A percentile compares a stretch with the other conserved stretches of the same genome.
These are phyloP conservation scores for Momotus momota DNA, from an alignment of 2,797 vertebrate species.

Conservation along the genomic window DNA sequence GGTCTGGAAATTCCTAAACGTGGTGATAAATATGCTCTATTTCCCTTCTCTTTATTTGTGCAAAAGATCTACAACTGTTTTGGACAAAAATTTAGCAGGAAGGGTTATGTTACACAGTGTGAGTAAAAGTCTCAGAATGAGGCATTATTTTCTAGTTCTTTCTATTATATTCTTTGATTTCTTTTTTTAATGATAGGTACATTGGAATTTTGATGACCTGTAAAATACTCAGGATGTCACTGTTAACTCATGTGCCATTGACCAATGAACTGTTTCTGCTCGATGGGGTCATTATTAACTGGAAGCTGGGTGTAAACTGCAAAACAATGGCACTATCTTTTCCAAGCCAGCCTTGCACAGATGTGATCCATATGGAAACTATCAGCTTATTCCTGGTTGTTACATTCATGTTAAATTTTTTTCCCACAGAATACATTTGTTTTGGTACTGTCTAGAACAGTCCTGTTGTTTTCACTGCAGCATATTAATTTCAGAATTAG, in stretches of 20 bases:
- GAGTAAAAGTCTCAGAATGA: neutral
- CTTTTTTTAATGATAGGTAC: neutral
- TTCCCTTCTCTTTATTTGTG: neutral
- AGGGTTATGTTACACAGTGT: neutral
- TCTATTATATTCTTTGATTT: neutral
- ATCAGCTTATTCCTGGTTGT: neutral
- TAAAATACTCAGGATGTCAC: neutral
- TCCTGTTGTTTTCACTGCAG: neutral
- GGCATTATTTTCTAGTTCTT: neutral
- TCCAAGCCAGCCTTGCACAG: neutral
- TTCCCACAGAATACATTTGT: neutral
- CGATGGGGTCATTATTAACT: neutral
- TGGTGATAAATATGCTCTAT: neutral
- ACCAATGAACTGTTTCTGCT: neutral
- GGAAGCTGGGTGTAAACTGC: neutral
- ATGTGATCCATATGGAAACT: neutral
- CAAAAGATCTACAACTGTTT: neutral
- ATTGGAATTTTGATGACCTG: neutral
- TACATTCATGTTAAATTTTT: neutral
- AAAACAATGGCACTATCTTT: neutral
- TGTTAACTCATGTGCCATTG: neutral
- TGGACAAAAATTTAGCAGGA: neutral
- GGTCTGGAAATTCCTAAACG: neutral
- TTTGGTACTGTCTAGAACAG: neutral
- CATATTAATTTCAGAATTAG: neutral